Conservation (phyloP, 2,113 vertebrate species). For the Otocyon megalotis region DNA sequence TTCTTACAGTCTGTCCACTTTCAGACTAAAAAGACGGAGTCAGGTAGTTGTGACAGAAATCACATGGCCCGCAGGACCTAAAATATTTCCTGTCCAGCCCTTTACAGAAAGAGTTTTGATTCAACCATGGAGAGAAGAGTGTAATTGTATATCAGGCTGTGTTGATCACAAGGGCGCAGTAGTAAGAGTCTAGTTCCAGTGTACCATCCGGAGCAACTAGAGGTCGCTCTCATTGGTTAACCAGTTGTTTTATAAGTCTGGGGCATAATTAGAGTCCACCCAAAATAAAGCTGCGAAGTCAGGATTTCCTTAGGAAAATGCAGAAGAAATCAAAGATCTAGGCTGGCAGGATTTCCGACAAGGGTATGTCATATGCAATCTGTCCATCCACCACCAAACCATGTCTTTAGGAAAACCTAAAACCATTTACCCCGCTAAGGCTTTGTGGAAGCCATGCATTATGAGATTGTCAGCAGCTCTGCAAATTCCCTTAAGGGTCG, state of each 20-base stretch:
- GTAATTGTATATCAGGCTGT: too few species aligned
- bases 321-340: not conserved
- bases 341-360: not conserved
- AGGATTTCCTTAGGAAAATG: not conserved
- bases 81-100: not conserved
- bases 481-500: not conserved
- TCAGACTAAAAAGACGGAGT: not conserved
- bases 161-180: not conserved
- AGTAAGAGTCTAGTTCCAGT: not conserved
- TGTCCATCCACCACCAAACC: fast-evolving
- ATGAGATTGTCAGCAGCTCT: fast-evolving
- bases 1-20: not conserved
- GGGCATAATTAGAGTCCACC: not conserved
- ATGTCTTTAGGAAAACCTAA: not conserved
- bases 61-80: not conserved
- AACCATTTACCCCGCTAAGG: not conserved
- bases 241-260: not conserved
- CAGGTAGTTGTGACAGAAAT: not conserved
- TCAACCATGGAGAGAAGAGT: not conserved
- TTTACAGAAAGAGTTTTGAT: not conserved
- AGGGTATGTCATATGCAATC: not conserved
- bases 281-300: not conserved
- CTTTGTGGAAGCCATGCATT: not conserved
- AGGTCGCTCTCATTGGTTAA: not conserved
- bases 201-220: not conserved